Percentiles rank a stretch among this genome's conserved stretches.
Evolutionary conservation across 2,888 invertebrate species (phyloP).

Genomic region (Malacosoma neustria): DNA sequence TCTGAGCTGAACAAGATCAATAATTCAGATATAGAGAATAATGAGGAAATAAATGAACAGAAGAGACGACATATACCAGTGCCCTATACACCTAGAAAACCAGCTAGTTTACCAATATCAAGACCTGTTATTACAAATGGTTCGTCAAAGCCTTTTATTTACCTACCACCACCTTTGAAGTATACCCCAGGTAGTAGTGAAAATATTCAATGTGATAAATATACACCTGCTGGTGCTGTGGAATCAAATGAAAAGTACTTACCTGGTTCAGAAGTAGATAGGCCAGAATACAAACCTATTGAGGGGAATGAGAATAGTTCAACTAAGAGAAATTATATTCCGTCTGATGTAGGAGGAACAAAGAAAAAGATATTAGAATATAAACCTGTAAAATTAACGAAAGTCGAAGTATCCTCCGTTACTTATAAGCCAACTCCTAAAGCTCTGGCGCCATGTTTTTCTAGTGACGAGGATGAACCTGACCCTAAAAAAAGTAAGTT

Average conservation of each 20-base stretch:
- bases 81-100: conserved; percentile 67
- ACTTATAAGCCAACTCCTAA: conserved; percentile 65
- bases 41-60: conserved; percentile 44
- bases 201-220: conserved; percentile 43
- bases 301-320: conserved; percentile 27
- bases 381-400: conserved; percentile 51
- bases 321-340: conserved; percentile 51
- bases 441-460: conserved; percentile 59
- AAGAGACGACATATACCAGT: conserved; percentile 65
- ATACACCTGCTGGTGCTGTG: conserved; percentile 49
- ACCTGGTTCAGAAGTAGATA: conserved; percentile 47
- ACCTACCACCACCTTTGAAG: conserved; percentile 47
- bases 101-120: conserved; percentile 44
- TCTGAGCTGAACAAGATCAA: conserved; percentile 71
- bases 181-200: conserved; percentile 57
- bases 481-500: conserved; percentile 47
- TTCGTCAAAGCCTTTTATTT: conserved; percentile 51
- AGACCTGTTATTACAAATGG: conserved; percentile 49
- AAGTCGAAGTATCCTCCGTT: conserved; percentile 33
- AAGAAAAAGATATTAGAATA: conserved; percentile 63
- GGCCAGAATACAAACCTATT: conserved; percentile 52
- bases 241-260: conserved; percentile 55
- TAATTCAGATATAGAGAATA: conserved; percentile 35
- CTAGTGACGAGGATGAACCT: conserved; percentile 69
- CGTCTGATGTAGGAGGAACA: conserved; percentile 49